Evolutionary conservation across 2,113 vertebrate genomes (phyloP), one percentile per base, ranked within the genome.

Genomic region (Sakesphorus luctuosus): DNA sequence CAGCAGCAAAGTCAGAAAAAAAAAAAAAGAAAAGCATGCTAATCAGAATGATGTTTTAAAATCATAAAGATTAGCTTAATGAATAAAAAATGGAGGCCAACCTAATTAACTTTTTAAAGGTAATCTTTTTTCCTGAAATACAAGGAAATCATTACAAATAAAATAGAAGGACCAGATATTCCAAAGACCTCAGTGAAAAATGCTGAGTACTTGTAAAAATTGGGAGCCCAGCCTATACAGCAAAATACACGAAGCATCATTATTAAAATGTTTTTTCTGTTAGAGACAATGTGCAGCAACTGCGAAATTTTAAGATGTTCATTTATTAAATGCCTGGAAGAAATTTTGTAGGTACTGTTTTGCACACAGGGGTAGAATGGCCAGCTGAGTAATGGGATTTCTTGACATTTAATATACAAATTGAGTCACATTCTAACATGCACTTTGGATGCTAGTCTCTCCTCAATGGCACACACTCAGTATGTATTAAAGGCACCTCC

Each of bases 1-100:
- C 95, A 96, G 76, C 62, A 97, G 74, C 95, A 94, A 95, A 73
- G 90, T 84, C 28, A 93, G 71, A 25, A 59, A 36, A 94, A 92
- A 80, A 87, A 92, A 95, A 89, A 95, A 43, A 95, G 59, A 92
- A 69, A 92, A 63, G 80, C 21, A 90, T 10, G 26, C 63, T 56
- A 73, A 87, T 91, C 33, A 95, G 61, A 96, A 74, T 3, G 2
- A 29, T 35, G 50, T 20, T 67, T 74, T 35, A 44, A 67, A 94
- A 76, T 40, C 11, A 81, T 7, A 55, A 65, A 58, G 25, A 49
- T 90, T 49, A 87, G 19, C 11, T 78, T 75, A 50, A 81, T 33
- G 25, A 73, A 56, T 29, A 46, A 69, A 52, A 28, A 3, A 18
- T 2, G 12, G 25, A 89, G 24, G 15, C 35, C 44, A 40, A 56